Evolutionary conservation across 2,113 vertebrate species (phyloP), one percentile per base, ranked within the genome.

Genomic region (Anser brachyrhynchus): DNA sequence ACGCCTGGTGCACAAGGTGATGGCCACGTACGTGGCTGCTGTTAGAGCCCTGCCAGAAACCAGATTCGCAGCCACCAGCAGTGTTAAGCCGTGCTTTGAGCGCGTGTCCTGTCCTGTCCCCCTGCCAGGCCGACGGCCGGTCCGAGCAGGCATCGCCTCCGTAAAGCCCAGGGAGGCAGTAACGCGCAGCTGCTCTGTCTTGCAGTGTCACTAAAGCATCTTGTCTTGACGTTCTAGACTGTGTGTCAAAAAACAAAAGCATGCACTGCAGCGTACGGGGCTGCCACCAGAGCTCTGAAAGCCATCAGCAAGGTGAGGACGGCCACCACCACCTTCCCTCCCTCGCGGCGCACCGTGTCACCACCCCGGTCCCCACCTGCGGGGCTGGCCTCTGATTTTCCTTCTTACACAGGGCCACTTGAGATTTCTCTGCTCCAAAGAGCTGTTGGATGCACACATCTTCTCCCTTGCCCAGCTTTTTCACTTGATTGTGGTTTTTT

Each of bases 281-380:
- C 98, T 31, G 98, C 99, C n/a, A 97, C 97, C 35, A 98, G 97
- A 10, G 98, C 99, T 0, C 95, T 99, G 84, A 98, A 99, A 22
- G 98, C 99, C 95, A 99, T 99, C 95, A 99, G 99, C 97, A 99
- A 99, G 99, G 99, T 99, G 97, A 79, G 97, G 54, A 12, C 10
- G 0, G 65, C 85, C 22, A 22, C 71, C 74, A 52, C 9, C 72
- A 15, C 9, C 61, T 74, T 7, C 44, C 44, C 57, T 84, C 18
- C 21, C 31, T 80, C 11, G 37, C 87, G 18, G 41, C 29, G 6
- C 66, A 22, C 62, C 7, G 16, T 6, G 21, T 64, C 18, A 1
- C 19, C 29, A 0, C 64, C 3, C 19, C 3, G 57, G 43, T 29
- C 61, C 76, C 4, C 9, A 6, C 1, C 72, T 57, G 52, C 23